phyloP scores from a whole-genome alignment of 1,140 invertebrate genomes.

The Rhynchophorus ferrugineus region DNA sequence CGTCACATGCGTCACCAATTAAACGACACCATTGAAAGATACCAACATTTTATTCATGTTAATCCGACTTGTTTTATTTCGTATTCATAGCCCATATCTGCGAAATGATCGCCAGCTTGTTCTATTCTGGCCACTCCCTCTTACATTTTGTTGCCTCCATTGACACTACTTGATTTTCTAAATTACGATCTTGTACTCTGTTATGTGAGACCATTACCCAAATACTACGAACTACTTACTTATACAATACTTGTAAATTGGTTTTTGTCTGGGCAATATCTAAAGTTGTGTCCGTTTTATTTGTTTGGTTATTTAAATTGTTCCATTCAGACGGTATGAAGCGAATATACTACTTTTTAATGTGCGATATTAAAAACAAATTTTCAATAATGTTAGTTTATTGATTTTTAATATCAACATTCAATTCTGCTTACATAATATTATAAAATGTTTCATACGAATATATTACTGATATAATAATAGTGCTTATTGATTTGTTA shows the following conservation, averaged over 20 bases:
- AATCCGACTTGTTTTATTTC: slow-evolving; percentile 22
- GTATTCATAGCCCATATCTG: slow-evolving; percentile 19
- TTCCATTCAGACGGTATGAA: too few relatives aligned
- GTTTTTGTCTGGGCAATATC: slow-evolving; percentile 20
- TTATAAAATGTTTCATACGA: too few relatives aligned
- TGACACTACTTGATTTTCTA: slow-evolving; percentile 22
- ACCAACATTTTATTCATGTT: slow-evolving; percentile 11
- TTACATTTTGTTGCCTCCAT: slow-evolving; percentile 18
- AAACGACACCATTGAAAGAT: slow-evolving; percentile 3
- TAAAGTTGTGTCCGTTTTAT: too few relatives aligned
- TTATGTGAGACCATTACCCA: slow-evolving; percentile 21
- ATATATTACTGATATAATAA: too few relatives aligned
- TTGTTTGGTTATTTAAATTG: too few relatives aligned
- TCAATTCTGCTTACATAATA: too few relatives aligned
- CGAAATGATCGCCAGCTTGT: slow-evolving; percentile 10
- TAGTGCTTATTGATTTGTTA: too few relatives aligned
- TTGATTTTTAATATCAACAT: too few relatives aligned
- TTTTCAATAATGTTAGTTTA: too few relatives aligned
- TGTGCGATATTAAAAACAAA: too few relatives aligned
- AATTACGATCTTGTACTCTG: slow-evolving; percentile 21
- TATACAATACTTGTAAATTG: slow-evolving; percentile 23
- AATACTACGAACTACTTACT: slow-evolving; percentile 23
- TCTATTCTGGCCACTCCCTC: slow-evolving; percentile 15
- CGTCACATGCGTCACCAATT: too few relatives aligned
- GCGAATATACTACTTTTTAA: too few relatives aligned